These are phyloP conservation scores for Merluccius polli DNA, from an alignment of 2,797 vertebrate genomes.

Conservation along the genomic window DNA sequence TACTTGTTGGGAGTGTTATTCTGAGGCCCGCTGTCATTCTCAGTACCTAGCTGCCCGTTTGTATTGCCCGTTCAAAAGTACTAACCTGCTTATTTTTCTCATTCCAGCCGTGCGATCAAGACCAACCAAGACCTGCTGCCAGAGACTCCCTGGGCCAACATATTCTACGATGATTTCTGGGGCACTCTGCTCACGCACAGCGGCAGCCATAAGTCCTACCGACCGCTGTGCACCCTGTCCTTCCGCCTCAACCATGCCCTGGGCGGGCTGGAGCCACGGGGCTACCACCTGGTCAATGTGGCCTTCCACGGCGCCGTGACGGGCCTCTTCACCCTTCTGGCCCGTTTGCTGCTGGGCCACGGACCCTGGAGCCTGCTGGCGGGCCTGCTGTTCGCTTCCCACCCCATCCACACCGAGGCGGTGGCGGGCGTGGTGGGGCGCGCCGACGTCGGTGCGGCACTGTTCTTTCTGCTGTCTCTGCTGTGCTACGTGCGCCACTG, in stretches of 20 bases:
- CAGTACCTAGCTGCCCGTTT: neutral
- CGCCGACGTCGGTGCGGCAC: constrained; percentile 90
- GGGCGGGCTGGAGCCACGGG: constrained; percentile 92
- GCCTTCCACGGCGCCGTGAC: constrained; percentile 86
- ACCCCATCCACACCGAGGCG: constrained; percentile 95
- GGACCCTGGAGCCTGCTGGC: constrained; percentile 91
- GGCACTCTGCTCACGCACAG: constrained; percentile 97
- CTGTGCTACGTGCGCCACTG: constrained; percentile 91
- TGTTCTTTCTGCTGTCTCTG: constrained; percentile 93
- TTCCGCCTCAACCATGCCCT: constrained; percentile 91
- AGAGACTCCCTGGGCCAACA: constrained; percentile 93
- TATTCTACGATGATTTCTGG: constrained; percentile 99
- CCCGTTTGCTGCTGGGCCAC: constrained; percentile 84
- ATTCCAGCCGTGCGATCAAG: constrained; percentile 96
- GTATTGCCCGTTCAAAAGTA: neutral
- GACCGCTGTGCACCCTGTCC: constrained; percentile 95
- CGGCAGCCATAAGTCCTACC: constrained; percentile 97
- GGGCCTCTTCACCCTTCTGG: constrained; percentile 87
- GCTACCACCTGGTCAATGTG: constrained; percentile 93
- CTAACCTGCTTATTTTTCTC: constrained; percentile 35
- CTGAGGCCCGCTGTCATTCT: neutral
- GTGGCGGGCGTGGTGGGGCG: constrained; percentile 93
- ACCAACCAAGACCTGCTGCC: constrained; percentile 97
- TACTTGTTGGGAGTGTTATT: neutral
- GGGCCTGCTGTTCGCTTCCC: constrained; percentile 90